These are phyloP conservation scores for Hemiprocne comata DNA, from an alignment of 2,113 vertebrate genomes.

Conservation along the genomic window DNA sequence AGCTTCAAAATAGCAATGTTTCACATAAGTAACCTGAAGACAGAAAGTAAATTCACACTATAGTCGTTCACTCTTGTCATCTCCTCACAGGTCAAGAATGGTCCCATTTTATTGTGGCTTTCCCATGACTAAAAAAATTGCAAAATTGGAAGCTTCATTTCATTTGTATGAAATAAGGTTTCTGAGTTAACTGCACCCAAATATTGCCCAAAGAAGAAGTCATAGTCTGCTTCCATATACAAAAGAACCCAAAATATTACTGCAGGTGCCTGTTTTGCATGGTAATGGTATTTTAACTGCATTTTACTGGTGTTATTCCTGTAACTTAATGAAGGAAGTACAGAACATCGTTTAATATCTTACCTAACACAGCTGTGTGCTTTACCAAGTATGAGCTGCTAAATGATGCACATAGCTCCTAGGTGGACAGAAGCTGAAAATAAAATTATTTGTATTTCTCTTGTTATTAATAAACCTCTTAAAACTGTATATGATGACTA, in stretches of 20 bases:
- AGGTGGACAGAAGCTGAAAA: neutral
- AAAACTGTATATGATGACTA: neutral
- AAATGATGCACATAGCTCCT: rapidly evolving
- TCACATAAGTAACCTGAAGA: constrained; percentile 4
- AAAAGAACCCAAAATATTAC: neutral
- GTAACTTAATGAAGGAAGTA: neutral
- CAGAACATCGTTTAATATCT: neutral
- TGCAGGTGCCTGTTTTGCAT: neutral
- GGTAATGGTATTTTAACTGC: neutral
- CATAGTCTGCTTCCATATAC: neutral
- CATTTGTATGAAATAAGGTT: neutral
- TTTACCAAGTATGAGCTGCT: neutral
- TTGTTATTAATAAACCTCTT: neutral
- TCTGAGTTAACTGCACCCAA: neutral
- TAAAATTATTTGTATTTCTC: neutral
- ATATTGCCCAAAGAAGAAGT: neutral
- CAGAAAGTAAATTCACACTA: constrained; percentile 27
- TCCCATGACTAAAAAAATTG: neutral
- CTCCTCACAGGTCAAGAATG: neutral
- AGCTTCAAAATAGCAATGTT: neutral
- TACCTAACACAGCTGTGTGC: neutral
- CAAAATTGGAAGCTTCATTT: neutral
- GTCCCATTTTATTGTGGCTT: neutral
- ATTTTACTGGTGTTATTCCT: neutral
- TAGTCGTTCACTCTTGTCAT: neutral